A percentile compares a stretch with the other conserved stretches of the same genome.
These are phyloP conservation scores for Corythornis madagascariensis DNA, from an alignment of 2,113 vertebrate genomes.

Conservation along the genomic window DNA sequence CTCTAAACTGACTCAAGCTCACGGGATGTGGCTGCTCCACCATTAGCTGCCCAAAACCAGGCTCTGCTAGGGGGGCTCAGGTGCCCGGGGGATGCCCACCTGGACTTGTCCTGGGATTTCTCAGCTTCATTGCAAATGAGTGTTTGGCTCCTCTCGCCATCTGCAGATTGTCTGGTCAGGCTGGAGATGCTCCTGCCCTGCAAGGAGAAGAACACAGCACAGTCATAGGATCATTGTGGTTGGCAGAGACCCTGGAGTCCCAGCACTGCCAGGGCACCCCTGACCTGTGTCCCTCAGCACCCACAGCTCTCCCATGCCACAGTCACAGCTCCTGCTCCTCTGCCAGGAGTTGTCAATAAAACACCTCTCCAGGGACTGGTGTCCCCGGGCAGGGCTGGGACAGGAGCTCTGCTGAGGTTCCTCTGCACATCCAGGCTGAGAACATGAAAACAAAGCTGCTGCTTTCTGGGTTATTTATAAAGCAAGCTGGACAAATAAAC, in stretches of 20 bases:
- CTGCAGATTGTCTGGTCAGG: not conserved
- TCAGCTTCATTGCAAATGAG: not conserved
- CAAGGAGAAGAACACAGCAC: not conserved
- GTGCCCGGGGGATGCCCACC: not conserved
- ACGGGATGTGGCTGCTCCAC: not conserved
- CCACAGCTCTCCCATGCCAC: not conserved
- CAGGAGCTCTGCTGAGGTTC: not conserved
- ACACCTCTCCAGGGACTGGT: not conserved
- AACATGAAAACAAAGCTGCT: not conserved
- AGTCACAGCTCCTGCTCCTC: not conserved
- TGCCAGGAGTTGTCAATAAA: not conserved
- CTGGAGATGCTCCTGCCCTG: not conserved
- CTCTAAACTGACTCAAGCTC: no score
- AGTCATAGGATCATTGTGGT: not conserved
- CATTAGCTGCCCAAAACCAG: not conserved
- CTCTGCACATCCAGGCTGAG: fast-evolving
- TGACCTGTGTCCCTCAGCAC: no score
- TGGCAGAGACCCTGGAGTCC: not conserved
- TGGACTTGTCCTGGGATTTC: fast-evolving
- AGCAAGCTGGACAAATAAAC: slow-evolving; percentile 11
- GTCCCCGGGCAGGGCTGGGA: not conserved
- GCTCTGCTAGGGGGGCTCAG: not conserved
- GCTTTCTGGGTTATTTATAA: slow-evolving; percentile 20
- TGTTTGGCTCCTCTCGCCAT: not conserved
- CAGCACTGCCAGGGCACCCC: no score